A percentile compares a stretch with the other conserved stretches of the same genome.
Conservation (phyloP, 1,140 invertebrate species). For the Lutraria rhynchaena region DNA sequence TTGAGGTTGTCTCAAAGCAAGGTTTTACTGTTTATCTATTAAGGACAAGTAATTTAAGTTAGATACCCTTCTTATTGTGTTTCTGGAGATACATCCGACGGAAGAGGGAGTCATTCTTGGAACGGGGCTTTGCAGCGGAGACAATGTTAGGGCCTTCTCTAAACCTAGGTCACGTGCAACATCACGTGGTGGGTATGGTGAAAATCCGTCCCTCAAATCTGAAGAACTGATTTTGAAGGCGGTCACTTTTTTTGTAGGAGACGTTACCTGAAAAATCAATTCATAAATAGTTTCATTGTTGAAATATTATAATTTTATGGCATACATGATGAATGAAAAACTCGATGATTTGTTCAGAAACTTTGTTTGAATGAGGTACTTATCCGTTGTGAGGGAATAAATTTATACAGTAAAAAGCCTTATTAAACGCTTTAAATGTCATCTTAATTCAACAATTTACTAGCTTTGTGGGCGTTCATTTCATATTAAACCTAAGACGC, state of each 20-base stretch:
- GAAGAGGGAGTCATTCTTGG: neutral
- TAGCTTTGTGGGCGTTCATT: no score
- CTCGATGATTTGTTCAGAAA: no score
- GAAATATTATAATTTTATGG: no score
- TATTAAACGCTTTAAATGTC: no score
- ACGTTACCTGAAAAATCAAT: neutral
- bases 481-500: no score
- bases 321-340: no score
- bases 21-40: neutral
- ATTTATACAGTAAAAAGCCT: no score
- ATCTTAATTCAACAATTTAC: no score
- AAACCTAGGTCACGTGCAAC: neutral
- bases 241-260: neutral
- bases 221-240: neutral
- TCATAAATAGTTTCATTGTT: no score
- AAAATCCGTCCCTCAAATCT: no score
- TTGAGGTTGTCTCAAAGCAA: neutral
- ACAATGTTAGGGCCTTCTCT: neutral
- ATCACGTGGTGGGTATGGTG: neutral
- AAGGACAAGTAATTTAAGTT: neutral
- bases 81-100: neutral
- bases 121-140: conserved; percentile 4
- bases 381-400: no score
- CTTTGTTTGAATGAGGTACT: no score
- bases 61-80: neutral